phyloP scores from a whole-genome alignment of 23 tunicate genomes.

The Halocynthia roretzi region DNA sequence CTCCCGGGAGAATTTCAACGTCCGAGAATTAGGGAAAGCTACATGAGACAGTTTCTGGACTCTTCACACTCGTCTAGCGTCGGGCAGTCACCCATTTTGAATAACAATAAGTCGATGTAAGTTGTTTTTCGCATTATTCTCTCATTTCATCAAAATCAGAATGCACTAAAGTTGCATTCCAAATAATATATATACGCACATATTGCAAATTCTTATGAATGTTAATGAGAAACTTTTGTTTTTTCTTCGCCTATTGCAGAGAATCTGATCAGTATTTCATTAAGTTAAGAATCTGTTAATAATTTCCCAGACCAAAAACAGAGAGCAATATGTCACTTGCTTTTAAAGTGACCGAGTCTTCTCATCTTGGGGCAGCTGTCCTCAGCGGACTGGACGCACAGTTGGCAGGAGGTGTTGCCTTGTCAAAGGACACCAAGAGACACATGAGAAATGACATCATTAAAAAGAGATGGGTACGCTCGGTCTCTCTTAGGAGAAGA shows the following conservation, averaged over 20 bases:
- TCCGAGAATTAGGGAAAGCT: constrained; percentile 70
- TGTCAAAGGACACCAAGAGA: background rate
- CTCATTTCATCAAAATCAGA: background rate
- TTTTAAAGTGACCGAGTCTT: constrained; percentile 1
- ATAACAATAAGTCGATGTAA: background rate
- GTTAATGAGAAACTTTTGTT: too few species aligned
- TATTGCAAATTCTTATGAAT: too few species aligned
- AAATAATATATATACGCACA: too few species aligned
- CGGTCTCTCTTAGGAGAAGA: too few species aligned
- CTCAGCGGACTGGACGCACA: constrained; percentile 12
- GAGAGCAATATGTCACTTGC: constrained; percentile 2
- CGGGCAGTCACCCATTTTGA: background rate
- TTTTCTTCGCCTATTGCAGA: too few species aligned
- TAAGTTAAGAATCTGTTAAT: background rate
- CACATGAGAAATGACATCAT: too few species aligned
- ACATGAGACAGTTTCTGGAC: constrained; percentile 77
- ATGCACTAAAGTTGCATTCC: background rate
- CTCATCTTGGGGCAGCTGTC: constrained; percentile 4
- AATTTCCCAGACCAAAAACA: background rate
- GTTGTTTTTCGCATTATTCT: background rate
- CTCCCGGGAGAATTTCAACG: constrained; percentile 59
- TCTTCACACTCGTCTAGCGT: background rate
- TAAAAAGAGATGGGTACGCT: too few species aligned
- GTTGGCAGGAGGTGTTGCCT: constrained; percentile 14
- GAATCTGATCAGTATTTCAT: too few species aligned